These are phyloP conservation scores for Noctilio leporinus DNA, from an alignment of 2,113 vertebrate genomes.

Conservation along the genomic window DNA sequence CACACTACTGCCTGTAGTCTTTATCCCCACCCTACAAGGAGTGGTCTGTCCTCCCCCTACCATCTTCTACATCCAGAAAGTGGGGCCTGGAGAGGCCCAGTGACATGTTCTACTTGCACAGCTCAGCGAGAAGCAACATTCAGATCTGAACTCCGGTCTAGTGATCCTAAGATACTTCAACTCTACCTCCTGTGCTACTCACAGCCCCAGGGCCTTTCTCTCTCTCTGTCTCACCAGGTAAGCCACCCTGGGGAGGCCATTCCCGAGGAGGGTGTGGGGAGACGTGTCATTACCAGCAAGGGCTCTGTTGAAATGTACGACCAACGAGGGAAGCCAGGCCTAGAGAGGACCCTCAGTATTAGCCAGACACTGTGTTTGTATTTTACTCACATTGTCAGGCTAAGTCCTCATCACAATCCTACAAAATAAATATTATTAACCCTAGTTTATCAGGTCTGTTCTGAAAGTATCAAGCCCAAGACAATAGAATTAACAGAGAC, in stretches of 20 bases:
- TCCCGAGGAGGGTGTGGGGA: accelerated
- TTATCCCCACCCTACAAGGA: not conserved
- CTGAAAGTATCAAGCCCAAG: too few relatives aligned
- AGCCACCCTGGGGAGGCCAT: not conserved
- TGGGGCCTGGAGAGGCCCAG: not conserved
- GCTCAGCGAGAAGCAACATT: not conserved
- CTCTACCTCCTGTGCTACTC: not conserved
- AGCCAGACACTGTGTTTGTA: not conserved
- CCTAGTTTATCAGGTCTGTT: too few relatives aligned
- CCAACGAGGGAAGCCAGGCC: not conserved
- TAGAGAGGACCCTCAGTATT: not conserved
- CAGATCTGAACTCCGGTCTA: not conserved
- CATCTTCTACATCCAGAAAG: not conserved
- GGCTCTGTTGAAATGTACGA: not conserved
- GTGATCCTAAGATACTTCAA: not conserved
- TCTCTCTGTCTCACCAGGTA: accelerated
- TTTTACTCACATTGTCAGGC: not conserved
- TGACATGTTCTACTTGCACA: not conserved
- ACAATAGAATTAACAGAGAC: too few relatives aligned
- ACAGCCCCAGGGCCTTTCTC: not conserved
- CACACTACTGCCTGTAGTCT: not conserved
- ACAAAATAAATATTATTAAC: not conserved
- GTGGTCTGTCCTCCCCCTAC: not conserved
- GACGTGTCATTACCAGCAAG: not conserved
- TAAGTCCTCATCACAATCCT: not conserved